phyloP scores from a whole-genome alignment of 2,888 invertebrate genomes.

The Chamaedrilus cognettii region DNA sequence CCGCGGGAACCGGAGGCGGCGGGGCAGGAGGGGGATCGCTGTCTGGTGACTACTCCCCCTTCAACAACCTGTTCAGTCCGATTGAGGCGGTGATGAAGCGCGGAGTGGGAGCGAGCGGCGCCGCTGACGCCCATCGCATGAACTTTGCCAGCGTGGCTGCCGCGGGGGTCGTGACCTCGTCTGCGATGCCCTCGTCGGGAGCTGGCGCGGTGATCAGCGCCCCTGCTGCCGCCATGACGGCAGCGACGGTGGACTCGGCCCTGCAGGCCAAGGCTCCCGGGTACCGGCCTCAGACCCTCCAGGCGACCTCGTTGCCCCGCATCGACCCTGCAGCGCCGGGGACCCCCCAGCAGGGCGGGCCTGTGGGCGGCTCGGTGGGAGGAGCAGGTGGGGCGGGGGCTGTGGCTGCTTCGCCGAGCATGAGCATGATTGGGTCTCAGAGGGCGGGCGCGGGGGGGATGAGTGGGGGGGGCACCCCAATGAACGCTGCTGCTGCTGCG shows the following conservation, averaged over 20 bases:
- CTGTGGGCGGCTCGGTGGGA: no score
- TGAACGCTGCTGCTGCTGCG: background rate
- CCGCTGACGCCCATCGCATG: no score
- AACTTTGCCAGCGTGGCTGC: constrained; percentile 74
- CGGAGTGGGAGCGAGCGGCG: constrained; percentile 44
- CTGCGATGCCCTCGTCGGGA: background rate
- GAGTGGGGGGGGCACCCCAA: no score
- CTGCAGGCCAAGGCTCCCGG: constrained; percentile 60
- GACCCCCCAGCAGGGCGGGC: no score
- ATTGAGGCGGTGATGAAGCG: constrained; percentile 62
- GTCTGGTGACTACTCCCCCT: constrained; percentile 83
- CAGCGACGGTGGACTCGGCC: constrained; percentile 43
- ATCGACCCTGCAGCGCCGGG: background rate
- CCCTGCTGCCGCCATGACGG: constrained; percentile 10
- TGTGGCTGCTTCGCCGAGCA: background rate
- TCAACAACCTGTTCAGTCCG: constrained; percentile 77
- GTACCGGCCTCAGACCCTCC: constrained; percentile 43
- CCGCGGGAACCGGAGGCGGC: background rate
- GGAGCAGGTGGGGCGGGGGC: no score
- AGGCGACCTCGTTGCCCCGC: background rate
- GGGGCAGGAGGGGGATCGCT: no score
- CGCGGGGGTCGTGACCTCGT: constrained; percentile 62
- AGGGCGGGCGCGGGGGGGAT: no score
- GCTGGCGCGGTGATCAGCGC: background rate
- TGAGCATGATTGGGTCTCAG: no score